Evolutionary conservation across 2,888 invertebrate species (phyloP), one percentile per base, ranked within the genome.

Genomic region (Ypsolopha sequella): DNA sequence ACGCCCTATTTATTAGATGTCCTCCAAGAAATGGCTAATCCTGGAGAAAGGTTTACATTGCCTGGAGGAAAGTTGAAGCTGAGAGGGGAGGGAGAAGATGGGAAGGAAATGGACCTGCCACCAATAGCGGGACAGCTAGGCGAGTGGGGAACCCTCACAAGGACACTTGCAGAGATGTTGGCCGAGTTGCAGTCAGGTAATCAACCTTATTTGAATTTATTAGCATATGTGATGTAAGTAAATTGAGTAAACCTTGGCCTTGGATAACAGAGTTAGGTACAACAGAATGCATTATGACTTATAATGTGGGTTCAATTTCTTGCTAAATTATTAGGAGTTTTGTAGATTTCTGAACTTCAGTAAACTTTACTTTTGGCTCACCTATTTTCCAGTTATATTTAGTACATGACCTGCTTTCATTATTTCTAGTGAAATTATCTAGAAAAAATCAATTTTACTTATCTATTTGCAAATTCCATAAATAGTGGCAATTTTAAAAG

Each of bases 1-100:
- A 96, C 96, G 4, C 95, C 95, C 1, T 95, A 91, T 73, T 80
- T 94, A 58, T 76, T 92, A 46, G 88, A 89, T 66, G 90, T 93
- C 48, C 82, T 95, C 50, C 89, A 91, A 64, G 93, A 93, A 68
- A 89, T 92, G 63, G 80, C 90, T 1, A 82, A 87, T 55, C 87
- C 91, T 0, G 93, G 93, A 0, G 92, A 93, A 64, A 88, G 88
- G 74, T 93, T 94, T 64, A 86, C 88, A 7, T 71, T 94, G 47
- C 93, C 93, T 0, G 94, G 94, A 41, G 94, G 94, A 2, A 90
- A 89, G 45, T 76, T 91, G 53, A 89, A 88, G 60, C 65, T 89
- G 52, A 79, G 76, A 50, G 63, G 58, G 1, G 80, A 77, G 54
- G 77, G 72, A 56, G 61, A 53, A 38, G 82, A 81, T 9, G 64